A percentile compares a stretch with the other conserved stretches of the same genome.
Evolutionary conservation across 2,797 vertebrate species (phyloP).

Genomic region (Poecilia picta): DNA sequence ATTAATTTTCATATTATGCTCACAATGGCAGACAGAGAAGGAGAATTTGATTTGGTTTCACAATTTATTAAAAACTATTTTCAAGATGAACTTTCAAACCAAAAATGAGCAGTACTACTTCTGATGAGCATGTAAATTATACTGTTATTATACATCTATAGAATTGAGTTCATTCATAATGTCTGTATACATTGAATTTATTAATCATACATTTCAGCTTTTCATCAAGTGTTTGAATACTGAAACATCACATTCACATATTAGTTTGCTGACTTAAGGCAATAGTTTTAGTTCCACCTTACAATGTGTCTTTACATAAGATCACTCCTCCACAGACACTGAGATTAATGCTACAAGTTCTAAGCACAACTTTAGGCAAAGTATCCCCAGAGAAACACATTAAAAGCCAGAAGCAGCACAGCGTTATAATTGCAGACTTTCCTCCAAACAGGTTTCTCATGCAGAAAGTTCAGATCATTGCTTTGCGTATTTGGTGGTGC

Average conservation of each 20-base stretch:
- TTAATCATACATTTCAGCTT: neutral
- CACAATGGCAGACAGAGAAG: too few relatives aligned
- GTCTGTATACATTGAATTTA: neutral
- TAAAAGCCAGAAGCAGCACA: constrained; percentile 84
- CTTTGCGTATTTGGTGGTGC: constrained; percentile 16
- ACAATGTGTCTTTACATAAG: neutral
- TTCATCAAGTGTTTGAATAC: neutral
- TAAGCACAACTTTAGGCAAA: constrained; percentile 74
- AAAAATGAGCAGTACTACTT: too few relatives aligned
- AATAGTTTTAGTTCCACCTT: neutral
- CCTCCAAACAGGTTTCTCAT: constrained; percentile 87
- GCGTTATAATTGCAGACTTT: constrained; percentile 86
- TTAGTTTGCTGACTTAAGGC: neutral
- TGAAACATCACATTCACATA: neutral
- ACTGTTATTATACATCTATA: too few relatives aligned
- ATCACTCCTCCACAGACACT: neutral
- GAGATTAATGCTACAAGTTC: neutral
- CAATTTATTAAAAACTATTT: too few relatives aligned
- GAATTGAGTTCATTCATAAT: neutral
- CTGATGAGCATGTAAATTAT: too few relatives aligned
- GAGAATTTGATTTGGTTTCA: too few relatives aligned
- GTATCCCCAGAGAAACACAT: constrained; percentile 93
- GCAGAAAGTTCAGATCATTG: constrained; percentile 80
- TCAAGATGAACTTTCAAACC: too few relatives aligned
- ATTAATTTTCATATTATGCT: too few relatives aligned